Base-by-base conservation (phyloP, 2,797 vertebrate species). In the Lacerta viridis region DNA sequence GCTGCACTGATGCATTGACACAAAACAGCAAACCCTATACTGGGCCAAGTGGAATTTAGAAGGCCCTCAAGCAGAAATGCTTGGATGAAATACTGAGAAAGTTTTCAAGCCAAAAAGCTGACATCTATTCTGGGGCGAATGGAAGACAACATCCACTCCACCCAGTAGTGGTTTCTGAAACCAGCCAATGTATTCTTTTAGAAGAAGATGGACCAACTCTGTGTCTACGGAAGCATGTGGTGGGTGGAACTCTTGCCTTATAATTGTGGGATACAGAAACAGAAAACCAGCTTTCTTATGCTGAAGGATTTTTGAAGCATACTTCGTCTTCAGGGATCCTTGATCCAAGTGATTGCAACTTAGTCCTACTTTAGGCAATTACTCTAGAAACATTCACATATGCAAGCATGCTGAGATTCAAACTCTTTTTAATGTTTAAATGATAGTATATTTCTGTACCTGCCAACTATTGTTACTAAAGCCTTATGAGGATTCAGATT, bases 151-250 rank as follows among this genome's bases (percentile, higher is more conserved):
- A 39, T 11, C 81, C 17, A 27, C 76, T 88, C 64, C 80, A 68
- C 36, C 36, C 71, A 78, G 36, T 27, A 89, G 46, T n/a, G 87
- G 39, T 87, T 95, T 90, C 83, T 91, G 76, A 78, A 64, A 80
- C 84, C 50, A 71, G 11, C 78, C 80, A 7, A 6, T 90, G 76
- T 93, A 41, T 87, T 68, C 84, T 91, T 29, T 10, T 29, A 36
- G 4, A 89, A 55, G n/a, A 86, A 86, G 43, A 33, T 20, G 11
- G 55, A 82, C 59, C 75, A 27, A 2, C 46, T 25, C 17, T 90
- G 3, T 72, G 46, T 74, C 89, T 80, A 71, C 75, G 80, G 55
- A 87, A 74, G 78, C 72, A 68, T 55, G 15, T 59, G 79, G 71
- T 83, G 68, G 83, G 72, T 50, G 74, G 29, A 74, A 84, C 11